These are phyloP conservation scores for Tachysurus vachellii DNA, from an alignment of 2,113 vertebrate genomes.

Conservation along the genomic window DNA sequence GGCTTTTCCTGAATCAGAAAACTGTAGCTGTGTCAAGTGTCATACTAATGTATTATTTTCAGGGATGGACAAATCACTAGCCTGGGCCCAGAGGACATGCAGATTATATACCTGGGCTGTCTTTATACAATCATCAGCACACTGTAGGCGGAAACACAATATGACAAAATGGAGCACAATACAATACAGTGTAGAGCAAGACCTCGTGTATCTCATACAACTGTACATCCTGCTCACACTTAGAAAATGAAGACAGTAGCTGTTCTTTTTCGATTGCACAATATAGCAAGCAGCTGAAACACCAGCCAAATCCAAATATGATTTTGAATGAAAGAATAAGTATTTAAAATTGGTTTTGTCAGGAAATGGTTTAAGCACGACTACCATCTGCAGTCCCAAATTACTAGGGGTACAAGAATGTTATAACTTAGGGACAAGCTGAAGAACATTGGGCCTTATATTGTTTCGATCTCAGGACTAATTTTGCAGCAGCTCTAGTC, in stretches of 20 bases:
- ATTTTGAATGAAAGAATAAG: neutral
- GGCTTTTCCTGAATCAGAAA: constrained; percentile 19
- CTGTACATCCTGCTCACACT: neutral
- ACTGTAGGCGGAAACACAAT: neutral
- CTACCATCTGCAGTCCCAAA: neutral
- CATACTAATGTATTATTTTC: constrained; percentile 5
- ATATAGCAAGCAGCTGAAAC: neutral
- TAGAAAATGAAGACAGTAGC: neutral
- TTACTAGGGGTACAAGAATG: neutral
- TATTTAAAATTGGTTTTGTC: neutral
- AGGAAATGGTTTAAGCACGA: neutral
- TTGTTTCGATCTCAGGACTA: neutral
- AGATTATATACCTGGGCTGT: neutral
- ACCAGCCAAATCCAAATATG: neutral
- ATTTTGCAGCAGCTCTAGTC: neutral
- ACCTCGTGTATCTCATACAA: neutral
- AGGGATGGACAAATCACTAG: neutral
- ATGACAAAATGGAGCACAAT: neutral
- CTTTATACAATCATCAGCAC: neutral
- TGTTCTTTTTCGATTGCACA: neutral
- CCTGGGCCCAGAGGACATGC: neutral
- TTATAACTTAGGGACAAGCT: neutral
- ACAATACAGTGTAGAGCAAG: neutral
- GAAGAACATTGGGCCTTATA: neutral
- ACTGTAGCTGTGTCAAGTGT: neutral